Conservation (phyloP, 2,888 invertebrate species). For the Drosophila yooni region DNA sequence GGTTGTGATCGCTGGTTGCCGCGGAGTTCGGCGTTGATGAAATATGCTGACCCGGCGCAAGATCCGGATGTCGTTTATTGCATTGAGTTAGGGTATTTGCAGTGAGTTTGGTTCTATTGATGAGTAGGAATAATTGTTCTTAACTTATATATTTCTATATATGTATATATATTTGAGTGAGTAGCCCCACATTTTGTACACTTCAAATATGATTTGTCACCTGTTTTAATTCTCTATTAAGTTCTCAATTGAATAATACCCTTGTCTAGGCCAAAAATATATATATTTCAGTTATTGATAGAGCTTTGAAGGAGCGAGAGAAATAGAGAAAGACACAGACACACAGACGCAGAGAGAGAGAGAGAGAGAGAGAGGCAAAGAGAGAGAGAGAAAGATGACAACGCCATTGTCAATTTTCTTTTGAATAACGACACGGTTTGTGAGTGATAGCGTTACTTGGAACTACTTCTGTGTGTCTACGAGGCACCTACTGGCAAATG, state of each 20-base stretch:
- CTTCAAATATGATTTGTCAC: neutral
- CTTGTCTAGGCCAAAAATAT: neutral
- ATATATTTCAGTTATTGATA: neutral
- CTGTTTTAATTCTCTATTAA: neutral
- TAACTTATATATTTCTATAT: neutral
- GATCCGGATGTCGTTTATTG: too few relatives aligned
- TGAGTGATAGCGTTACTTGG: conserved; percentile 55
- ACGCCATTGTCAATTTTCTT: conserved; percentile 56
- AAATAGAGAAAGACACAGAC: neutral
- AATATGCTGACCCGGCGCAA: too few relatives aligned
- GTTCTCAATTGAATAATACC: neutral
- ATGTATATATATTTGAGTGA: neutral
- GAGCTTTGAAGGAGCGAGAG: neutral
- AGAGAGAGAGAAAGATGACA: conserved; percentile 10
- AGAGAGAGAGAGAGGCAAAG: neutral
- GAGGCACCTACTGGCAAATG: conserved; percentile 31
- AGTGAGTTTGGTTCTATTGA: too few relatives aligned
- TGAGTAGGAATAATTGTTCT: too few relatives aligned
- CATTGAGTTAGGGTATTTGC: too few relatives aligned
- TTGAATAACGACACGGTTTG: conserved; percentile 48
- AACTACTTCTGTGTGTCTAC: conserved; percentile 20
- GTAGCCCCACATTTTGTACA: too few relatives aligned
- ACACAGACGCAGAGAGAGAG: neutral
- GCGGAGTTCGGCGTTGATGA: too few relatives aligned
- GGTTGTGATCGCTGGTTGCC: too few relatives aligned